A percentile compares a stretch with the other conserved stretches of the same genome.
These are phyloP conservation scores for Zaprionus camerounensis DNA, from an alignment of 1,140 invertebrate species.

Conservation along the genomic window DNA sequence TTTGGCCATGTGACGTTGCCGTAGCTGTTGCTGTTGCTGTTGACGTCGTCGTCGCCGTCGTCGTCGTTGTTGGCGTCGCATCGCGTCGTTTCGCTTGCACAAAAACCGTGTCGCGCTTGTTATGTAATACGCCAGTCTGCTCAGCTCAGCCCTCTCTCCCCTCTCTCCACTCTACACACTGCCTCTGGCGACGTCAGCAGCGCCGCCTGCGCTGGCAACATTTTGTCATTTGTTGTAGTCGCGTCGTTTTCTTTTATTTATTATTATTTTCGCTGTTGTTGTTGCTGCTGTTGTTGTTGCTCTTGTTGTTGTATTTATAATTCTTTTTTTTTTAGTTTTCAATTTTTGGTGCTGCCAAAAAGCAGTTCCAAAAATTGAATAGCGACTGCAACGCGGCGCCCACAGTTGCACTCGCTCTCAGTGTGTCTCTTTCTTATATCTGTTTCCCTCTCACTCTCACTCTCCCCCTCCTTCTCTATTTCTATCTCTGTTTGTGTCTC, in stretches of 20 bases:
- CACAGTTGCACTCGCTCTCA: slow-evolving; percentile 8
- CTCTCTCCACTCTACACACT: not conserved
- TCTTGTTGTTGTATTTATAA: slow-evolving; percentile 47
- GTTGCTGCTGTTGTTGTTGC: slow-evolving; percentile 14
- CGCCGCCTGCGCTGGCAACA: slow-evolving; percentile 32
- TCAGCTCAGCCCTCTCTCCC: not conserved
- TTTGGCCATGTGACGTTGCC: slow-evolving; percentile 70
- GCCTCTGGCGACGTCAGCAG: slow-evolving; percentile 1
- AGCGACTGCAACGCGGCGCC: slow-evolving; percentile 27
- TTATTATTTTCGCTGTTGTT: slow-evolving; percentile 19
- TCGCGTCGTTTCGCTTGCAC: slow-evolving; percentile 55
- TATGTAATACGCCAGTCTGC: slow-evolving; percentile 61
- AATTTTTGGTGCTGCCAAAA: slow-evolving; percentile 67
- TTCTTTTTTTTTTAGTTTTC: slow-evolving; percentile 46
- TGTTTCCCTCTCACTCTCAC: not conserved
- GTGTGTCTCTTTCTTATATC: not conserved
- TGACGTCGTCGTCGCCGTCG: slow-evolving; percentile 43
- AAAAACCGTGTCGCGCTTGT: slow-evolving; percentile 75
- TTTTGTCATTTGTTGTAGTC: slow-evolving; percentile 69
- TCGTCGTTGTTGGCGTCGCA: slow-evolving; percentile 4
- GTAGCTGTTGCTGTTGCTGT: slow-evolving; percentile 5
- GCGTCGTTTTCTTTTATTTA: slow-evolving; percentile 47
- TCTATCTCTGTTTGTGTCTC: slow-evolving; percentile 7
- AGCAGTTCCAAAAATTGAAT: slow-evolving; percentile 37
- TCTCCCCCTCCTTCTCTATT: slow-evolving; percentile 13